phyloP scores from a whole-genome alignment of 1,140 invertebrate species.

The Eulimnadia texana region DNA sequence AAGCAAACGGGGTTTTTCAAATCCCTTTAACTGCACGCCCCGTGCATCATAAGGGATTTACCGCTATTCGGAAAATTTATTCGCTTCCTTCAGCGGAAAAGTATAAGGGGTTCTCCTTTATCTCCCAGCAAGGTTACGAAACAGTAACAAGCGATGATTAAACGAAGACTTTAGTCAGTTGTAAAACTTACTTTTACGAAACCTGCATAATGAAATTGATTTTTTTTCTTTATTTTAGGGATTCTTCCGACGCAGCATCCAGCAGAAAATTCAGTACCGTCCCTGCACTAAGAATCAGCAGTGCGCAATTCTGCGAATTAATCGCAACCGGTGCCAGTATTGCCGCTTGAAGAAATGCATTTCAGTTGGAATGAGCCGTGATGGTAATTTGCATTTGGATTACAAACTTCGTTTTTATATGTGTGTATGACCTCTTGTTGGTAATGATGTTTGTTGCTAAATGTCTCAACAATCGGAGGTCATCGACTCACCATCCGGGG shows the following conservation, averaged over 20 bases:
- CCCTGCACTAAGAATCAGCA: constrained; percentile 96
- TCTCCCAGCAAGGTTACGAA: too few species aligned
- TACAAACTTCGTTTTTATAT: too few species aligned
- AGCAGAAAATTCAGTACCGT: constrained; percentile 95
- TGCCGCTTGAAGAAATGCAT: constrained; percentile 96
- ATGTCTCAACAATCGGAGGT: too few species aligned
- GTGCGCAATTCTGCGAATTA: constrained; percentile 89
- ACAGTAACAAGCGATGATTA: too few species aligned
- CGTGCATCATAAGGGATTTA: not conserved
- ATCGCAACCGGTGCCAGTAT: constrained; percentile 93
- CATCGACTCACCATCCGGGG: not conserved
- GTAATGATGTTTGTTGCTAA: too few species aligned
- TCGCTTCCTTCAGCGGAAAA: not conserved
- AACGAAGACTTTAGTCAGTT: too few species aligned
- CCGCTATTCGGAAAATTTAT: not conserved
- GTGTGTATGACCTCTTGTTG: too few species aligned
- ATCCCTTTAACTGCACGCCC: not conserved
- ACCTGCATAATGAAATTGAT: too few species aligned
- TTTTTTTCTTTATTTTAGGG: constrained; percentile 28
- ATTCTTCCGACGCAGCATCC: constrained; percentile 69
- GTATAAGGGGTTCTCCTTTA: too few species aligned
- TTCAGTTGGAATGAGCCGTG: constrained; percentile 93
- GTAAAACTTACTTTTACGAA: too few species aligned
- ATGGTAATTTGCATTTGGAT: constrained; percentile 57
- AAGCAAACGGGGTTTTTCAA: not conserved